A percentile compares a stretch with the other conserved stretches of the same genome.
phyloP scores from a whole-genome alignment of 92 coral and sea anemone species.

The Montipora capitata region DNA sequence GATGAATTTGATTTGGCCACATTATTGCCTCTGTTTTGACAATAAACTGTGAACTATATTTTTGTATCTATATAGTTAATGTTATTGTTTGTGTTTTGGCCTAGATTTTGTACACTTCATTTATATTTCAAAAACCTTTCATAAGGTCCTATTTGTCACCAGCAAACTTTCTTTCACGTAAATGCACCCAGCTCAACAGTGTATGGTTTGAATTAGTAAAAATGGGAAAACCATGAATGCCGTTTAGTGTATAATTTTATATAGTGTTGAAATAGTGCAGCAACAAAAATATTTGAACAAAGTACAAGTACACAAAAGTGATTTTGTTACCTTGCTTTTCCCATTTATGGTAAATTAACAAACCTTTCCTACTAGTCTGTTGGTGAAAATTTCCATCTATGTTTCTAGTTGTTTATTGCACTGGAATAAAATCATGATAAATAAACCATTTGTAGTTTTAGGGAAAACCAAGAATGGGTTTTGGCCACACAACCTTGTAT shows the following conservation, averaged over 20 bases:
- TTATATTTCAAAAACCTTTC: conserved; percentile 1
- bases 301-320: conserved; percentile 4
- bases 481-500: conserved; percentile 13
- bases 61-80: not conserved
- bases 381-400: not conserved
- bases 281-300: not conserved
- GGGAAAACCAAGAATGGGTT: conserved; percentile 10
- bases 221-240: conserved; percentile 4
- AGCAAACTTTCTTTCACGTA: conserved; percentile 5
- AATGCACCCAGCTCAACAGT: conserved; percentile 8
- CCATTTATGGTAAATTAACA: not conserved
- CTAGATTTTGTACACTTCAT: conserved; percentile 1
- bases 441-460: conserved; percentile 7
- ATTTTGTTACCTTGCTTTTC: not conserved
- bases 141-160: conserved; percentile 15
- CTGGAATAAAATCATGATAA: conserved; percentile 6
- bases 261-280: not conserved
- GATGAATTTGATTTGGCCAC: conserved; percentile 13
- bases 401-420: conserved; percentile 7
- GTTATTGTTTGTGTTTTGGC: conserved; percentile 9
- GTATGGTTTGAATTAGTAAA: conserved; percentile 10
- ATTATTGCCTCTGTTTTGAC: conserved; percentile 14
- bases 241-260: not conserved
- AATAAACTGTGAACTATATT: conserved; percentile 2
- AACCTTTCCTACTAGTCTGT: not conserved